Percentiles rank a stretch among this genome's conserved stretches.
Evolutionary conservation across 2,113 vertebrate species (phyloP).

Genomic region (Datnioides undecimradiatus): DNA sequence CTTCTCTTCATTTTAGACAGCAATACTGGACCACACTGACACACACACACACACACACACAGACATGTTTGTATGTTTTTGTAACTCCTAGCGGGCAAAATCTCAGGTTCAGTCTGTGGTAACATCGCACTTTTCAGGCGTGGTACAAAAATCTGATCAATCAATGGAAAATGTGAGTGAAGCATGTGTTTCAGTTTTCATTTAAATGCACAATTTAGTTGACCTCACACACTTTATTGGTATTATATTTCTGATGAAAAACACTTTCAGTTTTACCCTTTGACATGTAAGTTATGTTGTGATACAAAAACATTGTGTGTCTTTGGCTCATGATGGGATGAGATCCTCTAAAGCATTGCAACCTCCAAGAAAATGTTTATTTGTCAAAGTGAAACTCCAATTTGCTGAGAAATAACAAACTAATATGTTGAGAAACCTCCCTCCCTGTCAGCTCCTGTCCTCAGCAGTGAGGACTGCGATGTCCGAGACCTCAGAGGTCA

Average conservation of each 20-base stretch:
- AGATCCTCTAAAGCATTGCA: background rate
- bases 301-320: background rate
- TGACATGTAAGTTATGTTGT: background rate
- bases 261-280: background rate
- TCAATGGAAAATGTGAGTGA: background rate
- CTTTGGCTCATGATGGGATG: background rate
- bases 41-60: background rate
- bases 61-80: no score
- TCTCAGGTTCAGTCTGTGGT: no score
- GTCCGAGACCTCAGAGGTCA: slow-evolving; percentile 45
- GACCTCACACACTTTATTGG: background rate
- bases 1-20: background rate
- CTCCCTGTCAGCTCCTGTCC: background rate
- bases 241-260: no score
- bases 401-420: background rate
- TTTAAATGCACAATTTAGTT: background rate
- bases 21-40: background rate
- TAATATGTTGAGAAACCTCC: background rate
- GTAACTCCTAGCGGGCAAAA: no score
- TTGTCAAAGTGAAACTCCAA: background rate
- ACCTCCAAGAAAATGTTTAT: background rate
- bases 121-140: no score
- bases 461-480: background rate
- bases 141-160: background rate
- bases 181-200: background rate